phyloP scores from a whole-genome alignment of 2,888 invertebrate genomes.

The Eupithecia dodoneata region DNA sequence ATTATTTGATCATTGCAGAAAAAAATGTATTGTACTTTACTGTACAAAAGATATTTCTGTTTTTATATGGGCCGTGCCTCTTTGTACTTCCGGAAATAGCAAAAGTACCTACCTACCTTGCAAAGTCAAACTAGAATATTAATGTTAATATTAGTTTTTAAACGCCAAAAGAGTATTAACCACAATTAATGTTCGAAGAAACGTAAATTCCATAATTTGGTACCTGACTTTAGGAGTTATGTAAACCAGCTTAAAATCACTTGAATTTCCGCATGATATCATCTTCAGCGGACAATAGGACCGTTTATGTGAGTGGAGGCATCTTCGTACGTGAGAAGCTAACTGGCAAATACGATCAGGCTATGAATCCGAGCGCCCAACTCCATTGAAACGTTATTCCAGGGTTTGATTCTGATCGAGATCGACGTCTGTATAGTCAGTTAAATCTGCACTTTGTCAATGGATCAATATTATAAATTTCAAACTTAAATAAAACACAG shows the following conservation, averaged over 20 bases:
- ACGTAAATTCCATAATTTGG: background rate
- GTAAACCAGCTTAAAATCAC: conserved; percentile 46
- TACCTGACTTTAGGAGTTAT: background rate
- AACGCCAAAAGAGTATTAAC: background rate
- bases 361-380: conserved; percentile 60
- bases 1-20: background rate
- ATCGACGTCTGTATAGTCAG: conserved; percentile 55
- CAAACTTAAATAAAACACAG: conserved; percentile 28
- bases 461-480: conserved; percentile 40
- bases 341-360: conserved; percentile 61
- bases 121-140: background rate
- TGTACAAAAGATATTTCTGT: background rate
- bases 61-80: background rate
- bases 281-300: conserved; percentile 70
- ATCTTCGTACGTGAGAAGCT: conserved; percentile 59
- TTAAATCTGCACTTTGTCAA: conserved; percentile 58
- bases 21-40: background rate
- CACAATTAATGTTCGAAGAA: background rate
- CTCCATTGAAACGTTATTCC: conserved; percentile 69
- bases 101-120: background rate
- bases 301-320: conserved; percentile 69
- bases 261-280: conserved; percentile 66
- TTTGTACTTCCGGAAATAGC: background rate
- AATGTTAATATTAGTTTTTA: background rate
- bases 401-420: conserved; percentile 62